Percentiles rank a stretch among this genome's conserved stretches.
These are phyloP conservation scores for Sylvicola fuscatus DNA, from an alignment of 2,888 invertebrate genomes.

Conservation along the genomic window DNA sequence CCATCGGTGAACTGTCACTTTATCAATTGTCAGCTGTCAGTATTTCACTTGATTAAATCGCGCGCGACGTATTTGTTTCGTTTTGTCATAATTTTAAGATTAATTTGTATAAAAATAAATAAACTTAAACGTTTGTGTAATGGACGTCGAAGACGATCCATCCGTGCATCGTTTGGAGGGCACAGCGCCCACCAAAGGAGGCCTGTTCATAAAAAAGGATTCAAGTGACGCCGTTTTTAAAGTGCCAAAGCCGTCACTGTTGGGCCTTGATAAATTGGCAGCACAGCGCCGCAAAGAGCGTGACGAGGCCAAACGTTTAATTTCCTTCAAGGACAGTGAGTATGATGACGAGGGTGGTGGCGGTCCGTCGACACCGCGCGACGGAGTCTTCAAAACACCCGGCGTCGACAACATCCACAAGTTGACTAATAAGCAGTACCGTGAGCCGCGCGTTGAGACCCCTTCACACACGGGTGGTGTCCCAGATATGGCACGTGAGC, in stretches of 20 bases:
- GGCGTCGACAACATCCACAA: conserved; percentile 19
- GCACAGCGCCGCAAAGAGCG: conserved; percentile 44
- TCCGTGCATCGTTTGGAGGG: conserved; percentile 52
- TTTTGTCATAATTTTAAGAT: too few species aligned
- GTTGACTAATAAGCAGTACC: conserved; percentile 37
- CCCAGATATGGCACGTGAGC: conserved; percentile 39
- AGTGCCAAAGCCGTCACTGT: conserved; percentile 50
- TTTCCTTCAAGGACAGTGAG: conserved; percentile 38
- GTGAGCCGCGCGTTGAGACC: conserved; percentile 66
- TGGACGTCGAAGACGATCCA: conserved; percentile 11
- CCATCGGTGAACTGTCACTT: too few species aligned
- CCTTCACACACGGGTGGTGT: conserved; percentile 90
- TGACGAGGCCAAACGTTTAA: conserved; percentile 38
- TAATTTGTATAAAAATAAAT: too few species aligned
- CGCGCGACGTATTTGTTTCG: too few species aligned
- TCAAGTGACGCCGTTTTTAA: conserved; percentile 38
- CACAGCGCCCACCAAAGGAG: conserved; percentile 37
- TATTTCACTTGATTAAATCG: too few species aligned
- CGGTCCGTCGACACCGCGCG: conserved; percentile 1
- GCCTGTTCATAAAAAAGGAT: conserved; percentile 46
- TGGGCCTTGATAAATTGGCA: conserved; percentile 72
- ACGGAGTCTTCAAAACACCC: conserved; percentile 11
- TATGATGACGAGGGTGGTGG: conserved; percentile 22
- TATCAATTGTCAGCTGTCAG: too few species aligned
- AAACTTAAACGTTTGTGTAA: not conserved